phyloP scores from a whole-genome alignment of 2,797 vertebrate species.

The Syncerus caffer region DNA sequence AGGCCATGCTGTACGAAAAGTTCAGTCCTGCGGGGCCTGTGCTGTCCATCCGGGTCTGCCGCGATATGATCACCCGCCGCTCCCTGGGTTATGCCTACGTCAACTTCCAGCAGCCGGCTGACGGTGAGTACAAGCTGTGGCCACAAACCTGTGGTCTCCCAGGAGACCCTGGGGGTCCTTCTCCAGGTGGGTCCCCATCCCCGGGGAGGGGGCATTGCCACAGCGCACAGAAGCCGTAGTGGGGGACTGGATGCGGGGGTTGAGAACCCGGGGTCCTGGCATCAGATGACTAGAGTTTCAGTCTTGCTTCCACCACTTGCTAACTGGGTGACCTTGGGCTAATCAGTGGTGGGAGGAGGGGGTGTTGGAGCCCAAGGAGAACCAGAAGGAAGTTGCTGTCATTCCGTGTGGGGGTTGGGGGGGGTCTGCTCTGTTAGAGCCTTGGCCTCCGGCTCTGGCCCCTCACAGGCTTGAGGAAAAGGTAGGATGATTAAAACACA shows the following conservation, averaged over 20 bases:
- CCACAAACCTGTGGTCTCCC: background rate
- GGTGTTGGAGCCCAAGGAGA: background rate
- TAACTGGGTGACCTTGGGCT: constrained; percentile 72
- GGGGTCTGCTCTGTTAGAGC: background rate
- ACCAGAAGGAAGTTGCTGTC: background rate
- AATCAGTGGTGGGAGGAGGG: background rate
- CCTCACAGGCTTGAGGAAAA: background rate
- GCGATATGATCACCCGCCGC: constrained; percentile 97
- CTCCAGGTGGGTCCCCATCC: background rate
- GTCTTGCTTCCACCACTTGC: constrained; percentile 11
- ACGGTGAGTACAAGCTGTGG: constrained; percentile 87
- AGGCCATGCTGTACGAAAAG: constrained; percentile 99
- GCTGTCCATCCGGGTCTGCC: constrained; percentile 96
- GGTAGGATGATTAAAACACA: background rate
- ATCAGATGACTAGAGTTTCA: background rate
- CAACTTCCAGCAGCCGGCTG: constrained; percentile 98
- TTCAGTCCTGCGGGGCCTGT: constrained; percentile 98
- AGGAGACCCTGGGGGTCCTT: background rate
- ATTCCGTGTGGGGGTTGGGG: background rate
- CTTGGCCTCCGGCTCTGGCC: background rate
- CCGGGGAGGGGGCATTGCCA: background rate
- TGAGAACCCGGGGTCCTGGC: background rate
- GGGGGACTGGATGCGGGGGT: background rate
- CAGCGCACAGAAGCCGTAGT: background rate
- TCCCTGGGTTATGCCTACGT: constrained; percentile 98